Base-by-base conservation (phyloP, 2,888 invertebrate species). In the Drosophila greeni region DNA sequence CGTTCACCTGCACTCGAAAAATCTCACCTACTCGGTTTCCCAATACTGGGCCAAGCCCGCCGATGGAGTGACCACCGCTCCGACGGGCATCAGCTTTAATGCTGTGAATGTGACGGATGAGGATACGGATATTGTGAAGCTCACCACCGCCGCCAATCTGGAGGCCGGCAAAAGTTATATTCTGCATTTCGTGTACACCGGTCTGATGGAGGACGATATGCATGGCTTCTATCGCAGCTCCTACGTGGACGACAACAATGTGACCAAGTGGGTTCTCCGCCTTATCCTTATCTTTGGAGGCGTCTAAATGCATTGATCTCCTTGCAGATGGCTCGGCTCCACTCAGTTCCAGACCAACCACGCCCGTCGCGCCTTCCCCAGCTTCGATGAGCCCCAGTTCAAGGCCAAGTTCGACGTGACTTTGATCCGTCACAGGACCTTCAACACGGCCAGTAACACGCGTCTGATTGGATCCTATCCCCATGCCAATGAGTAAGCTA, bases 311-410 rank as follows among this genome's bases (percentile, higher is more conserved):
- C 9, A 8, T 3, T 23, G 34, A 48, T 40, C n/a, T 2, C 23
- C 61, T 84, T 20, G 60, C 54, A 91, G 91, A 39, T 91, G 90
- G 90, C 88, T 92, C 86, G 93, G 92, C 1, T 90, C 93, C 0
- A 94, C 94, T 0, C 94, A 94, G 78, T 93, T 94, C 82, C 91
- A 94, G 87, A 90, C 93, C 1, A 91, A 92, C 2, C 88, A 92
- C 61, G 93, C 93, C 0, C 91, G 94, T 20, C 90, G 90, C 72
- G 95, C 93, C 0, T 95, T 95, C 86, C 95, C 95, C 24, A 93
- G 94, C 76, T 95, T 95, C 76, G 95, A 95, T 80, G 94, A 94
- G 80, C 94, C 94, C 0, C 91, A 90, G 12, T 89, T 92, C 68
- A 94, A 94, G 85, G 93, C 94, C 0, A 91, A 89, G 0, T 94